Percentiles rank a stretch among this genome's conserved stretches.
Evolutionary conservation across 2,113 vertebrate species (phyloP).

Genomic region (Vulpes lagopus): DNA sequence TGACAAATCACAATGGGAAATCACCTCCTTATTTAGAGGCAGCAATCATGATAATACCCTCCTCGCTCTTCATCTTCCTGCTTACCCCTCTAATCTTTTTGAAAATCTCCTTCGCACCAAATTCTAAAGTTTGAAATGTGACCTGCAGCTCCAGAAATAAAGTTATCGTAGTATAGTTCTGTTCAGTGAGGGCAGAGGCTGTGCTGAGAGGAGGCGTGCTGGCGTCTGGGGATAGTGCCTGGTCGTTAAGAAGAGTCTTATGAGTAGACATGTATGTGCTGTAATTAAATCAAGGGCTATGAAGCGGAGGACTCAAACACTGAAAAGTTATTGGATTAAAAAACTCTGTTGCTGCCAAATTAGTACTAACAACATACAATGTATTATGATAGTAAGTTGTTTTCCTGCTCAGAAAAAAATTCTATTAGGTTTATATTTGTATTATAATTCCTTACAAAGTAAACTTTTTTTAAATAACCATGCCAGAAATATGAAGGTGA

Average conservation of each 20-base stretch:
- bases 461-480: neutral
- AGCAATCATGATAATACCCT: fast-evolving
- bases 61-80: neutral
- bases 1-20: neutral
- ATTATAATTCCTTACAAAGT: neutral
- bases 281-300: neutral
- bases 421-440: neutral
- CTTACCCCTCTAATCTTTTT: neutral
- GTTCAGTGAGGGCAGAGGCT: neutral
- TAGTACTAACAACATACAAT: neutral
- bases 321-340: neutral
- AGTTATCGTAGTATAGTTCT: neutral
- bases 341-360: neutral
- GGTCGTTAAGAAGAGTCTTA: neutral
- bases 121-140: neutral
- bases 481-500: neutral
- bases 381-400: neutral
- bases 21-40: neutral
- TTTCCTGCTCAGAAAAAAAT: neutral
- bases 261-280: neutral
- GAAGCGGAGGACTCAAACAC: neutral
- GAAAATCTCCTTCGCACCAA: neutral
- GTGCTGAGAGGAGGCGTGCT: neutral
- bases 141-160: neutral
- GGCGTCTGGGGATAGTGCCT: neutral